phyloP scores from a whole-genome alignment of 37 sponge, comb jelly and placozoan genomes.

The Halichondria panicea region DNA sequence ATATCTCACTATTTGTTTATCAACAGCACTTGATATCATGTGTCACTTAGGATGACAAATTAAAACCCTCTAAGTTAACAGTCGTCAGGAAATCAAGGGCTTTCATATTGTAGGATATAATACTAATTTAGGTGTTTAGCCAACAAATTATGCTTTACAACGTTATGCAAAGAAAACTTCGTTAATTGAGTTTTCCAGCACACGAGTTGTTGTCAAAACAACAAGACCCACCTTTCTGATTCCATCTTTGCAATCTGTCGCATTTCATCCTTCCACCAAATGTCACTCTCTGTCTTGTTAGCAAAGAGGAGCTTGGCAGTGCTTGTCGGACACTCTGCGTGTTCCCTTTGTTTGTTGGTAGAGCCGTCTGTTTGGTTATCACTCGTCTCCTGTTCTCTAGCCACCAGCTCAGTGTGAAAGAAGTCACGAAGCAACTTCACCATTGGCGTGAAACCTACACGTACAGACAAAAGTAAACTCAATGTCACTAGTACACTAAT shows the following conservation, averaged over 20 bases:
- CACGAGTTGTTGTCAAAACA: no score
- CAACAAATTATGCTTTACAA: no score
- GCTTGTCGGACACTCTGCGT: neutral
- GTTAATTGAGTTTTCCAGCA: no score
- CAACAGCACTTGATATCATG: no score
- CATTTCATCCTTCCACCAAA: slow-evolving; percentile 62
- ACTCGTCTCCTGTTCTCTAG: neutral
- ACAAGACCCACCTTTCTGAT: slow-evolving; percentile 20
- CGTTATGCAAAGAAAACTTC: no score
- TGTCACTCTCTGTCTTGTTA: slow-evolving; percentile 72
- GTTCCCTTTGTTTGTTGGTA: neutral
- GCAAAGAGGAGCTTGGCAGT: slow-evolving; percentile 70
- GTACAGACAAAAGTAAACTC: neutral
- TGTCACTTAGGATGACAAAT: no score
- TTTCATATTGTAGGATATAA: no score
- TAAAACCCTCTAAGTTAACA: no score
- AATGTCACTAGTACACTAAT: no score
- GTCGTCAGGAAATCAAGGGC: no score
- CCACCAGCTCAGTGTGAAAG: neutral
- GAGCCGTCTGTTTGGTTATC: neutral
- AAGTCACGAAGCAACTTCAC: slow-evolving; percentile 41
- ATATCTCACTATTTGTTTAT: no score
- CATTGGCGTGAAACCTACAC: slow-evolving; percentile 87
- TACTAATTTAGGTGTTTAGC: no score
- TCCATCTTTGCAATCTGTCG: slow-evolving; percentile 15